phyloP scores from a whole-genome alignment of 2,797 vertebrate species.

The Diglossa cyanea region DNA sequence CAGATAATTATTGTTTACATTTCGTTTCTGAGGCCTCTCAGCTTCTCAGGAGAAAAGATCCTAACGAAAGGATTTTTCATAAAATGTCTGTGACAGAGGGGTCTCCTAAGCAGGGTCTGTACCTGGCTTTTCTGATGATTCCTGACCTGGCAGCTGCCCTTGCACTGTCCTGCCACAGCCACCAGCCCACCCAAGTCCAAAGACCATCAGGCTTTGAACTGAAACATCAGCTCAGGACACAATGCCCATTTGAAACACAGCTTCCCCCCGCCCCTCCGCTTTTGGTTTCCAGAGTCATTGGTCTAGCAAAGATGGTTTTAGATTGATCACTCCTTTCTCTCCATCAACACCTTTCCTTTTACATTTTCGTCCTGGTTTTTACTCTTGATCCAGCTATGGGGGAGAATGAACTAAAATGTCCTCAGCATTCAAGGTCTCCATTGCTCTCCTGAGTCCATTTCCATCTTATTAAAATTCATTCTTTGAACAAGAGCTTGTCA shows the following conservation, averaged over 20 bases:
- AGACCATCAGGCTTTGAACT: not conserved
- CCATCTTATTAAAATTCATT: not conserved
- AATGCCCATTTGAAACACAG: not conserved
- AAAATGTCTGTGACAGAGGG: too few species aligned
- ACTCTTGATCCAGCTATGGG: not conserved
- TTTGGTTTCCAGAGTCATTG: not conserved
- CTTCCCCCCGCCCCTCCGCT: accelerated
- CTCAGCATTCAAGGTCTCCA: not conserved
- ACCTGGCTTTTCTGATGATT: not conserved
- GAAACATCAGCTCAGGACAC: not conserved
- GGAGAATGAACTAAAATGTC: not conserved
- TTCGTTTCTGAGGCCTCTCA: too few species aligned
- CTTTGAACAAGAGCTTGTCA: not conserved
- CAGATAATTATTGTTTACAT: too few species aligned
- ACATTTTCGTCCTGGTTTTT: not conserved
- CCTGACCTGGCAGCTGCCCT: not conserved
- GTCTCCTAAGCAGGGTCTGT: not conserved
- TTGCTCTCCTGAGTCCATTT: accelerated
- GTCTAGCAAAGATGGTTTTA: not conserved
- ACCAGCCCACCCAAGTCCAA: not conserved
- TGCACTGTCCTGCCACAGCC: not conserved
- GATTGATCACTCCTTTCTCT: not conserved
- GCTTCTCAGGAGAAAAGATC: too few species aligned
- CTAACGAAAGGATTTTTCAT: too few species aligned
- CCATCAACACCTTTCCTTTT: not conserved